A percentile compares a stretch with the other conserved stretches of the same genome.
These are phyloP conservation scores for Talpa occidentalis DNA, from an alignment of 2,113 vertebrate species.

Conservation along the genomic window DNA sequence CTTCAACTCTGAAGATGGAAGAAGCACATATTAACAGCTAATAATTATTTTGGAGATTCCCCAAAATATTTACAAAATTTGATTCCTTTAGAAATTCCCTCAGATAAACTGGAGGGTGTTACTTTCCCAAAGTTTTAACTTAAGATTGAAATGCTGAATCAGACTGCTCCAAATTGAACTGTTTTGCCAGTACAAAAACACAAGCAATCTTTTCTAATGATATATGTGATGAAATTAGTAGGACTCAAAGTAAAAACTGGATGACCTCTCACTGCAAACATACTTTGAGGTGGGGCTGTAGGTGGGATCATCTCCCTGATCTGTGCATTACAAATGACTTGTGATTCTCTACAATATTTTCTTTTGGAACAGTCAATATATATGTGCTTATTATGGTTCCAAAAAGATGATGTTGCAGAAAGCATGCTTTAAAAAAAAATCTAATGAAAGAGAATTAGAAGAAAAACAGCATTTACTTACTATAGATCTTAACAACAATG, in stretches of 20 bases:
- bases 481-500: background rate
- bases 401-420: conserved; percentile 60
- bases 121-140: conserved; percentile 74
- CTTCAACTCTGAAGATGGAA: conserved; percentile 60
- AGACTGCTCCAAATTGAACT: conserved; percentile 71
- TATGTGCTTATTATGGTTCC: conserved; percentile 66
- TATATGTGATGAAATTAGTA: conserved; percentile 77
- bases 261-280: conserved; percentile 7
- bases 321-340: conserved; percentile 73
- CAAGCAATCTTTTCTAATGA: conserved; percentile 79
- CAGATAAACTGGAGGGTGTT: conserved; percentile 76
- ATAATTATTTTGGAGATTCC: conserved; percentile 74
- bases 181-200: conserved; percentile 76
- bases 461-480: background rate
- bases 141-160: conserved; percentile 74
- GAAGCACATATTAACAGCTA: conserved; percentile 60
- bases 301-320: background rate
- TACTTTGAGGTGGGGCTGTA: too few relatives aligned
- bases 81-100: conserved; percentile 76
- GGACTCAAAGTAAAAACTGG: conserved; percentile 54
- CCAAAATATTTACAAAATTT: conserved; percentile 79
- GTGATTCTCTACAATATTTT: conserved; percentile 68
- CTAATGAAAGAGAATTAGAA: background rate
- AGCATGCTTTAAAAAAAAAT: conserved; percentile 39
- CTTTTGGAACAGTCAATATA: conserved; percentile 76